Base-by-base conservation (phyloP, 2,113 vertebrate species). In the Phalacrocorax pelagicus region DNA sequence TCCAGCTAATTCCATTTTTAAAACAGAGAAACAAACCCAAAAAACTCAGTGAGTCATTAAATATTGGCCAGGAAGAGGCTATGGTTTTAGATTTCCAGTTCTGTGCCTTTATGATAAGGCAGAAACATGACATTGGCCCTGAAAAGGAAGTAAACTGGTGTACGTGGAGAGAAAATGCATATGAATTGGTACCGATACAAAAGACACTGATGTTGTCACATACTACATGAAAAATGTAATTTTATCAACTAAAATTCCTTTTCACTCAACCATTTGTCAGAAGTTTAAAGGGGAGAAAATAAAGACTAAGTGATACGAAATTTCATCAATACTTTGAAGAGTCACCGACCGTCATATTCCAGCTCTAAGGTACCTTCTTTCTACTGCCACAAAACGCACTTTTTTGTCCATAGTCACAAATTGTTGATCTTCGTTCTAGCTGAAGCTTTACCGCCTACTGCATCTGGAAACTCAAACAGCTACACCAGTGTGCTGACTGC, bases 101-200 rank as follows among this genome's bases (percentile, higher is more conserved):
- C 91, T 95, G 95, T 79, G 84, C 86, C 70, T 86, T 94, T 82
- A 81, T 91, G 95, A 97, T 96, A 97, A 96, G 88, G 91, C 81
- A 93, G 55, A 74, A 94, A 52, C 71, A 54, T 40, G 83, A 62
- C 0, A 2, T 22, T 91, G 62, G 84, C 86, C 57, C 83, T 85
- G 81, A 74, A 94, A 89, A 94, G 74, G 70, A 81, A 92, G 36
- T 49, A n/a, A 95, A 73, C 15, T 69, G 72, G 34, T 79, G 32
- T 49, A 80, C 2, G 5, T 46, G 73, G 49, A 91, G 23, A 75
- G 49, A 65, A 94, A 95, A 91, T 12, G 20, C 23, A n/a, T 10
- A 3, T 21, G 36, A 94, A 58, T 19, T 65, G 57, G 44, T 69
- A 40, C 7, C 40, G 44, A 47, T 14, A 71, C 69, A 69, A 66